phyloP scores from a whole-genome alignment of 64 coral and sea anemone genomes.

The Orbicella faveolata region DNA sequence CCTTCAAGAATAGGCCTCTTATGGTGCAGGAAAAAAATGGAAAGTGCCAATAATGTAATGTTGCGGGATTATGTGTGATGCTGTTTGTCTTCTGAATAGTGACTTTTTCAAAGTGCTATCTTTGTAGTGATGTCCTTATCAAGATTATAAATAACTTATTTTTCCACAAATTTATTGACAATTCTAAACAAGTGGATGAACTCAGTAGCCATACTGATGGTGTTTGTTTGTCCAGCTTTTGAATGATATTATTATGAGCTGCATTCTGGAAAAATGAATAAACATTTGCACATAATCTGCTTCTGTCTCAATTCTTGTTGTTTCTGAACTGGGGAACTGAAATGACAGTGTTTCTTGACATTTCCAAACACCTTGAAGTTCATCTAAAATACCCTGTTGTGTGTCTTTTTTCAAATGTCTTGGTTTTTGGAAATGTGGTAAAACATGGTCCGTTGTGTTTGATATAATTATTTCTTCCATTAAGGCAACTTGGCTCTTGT shows the following conservation, averaged over 20 bases:
- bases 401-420: no score
- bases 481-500: no score
- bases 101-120: background rate
- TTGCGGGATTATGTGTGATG: background rate
- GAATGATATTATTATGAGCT: background rate
- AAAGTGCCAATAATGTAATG: background rate
- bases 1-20: no score
- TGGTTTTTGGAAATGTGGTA: no score
- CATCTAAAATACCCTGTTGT: no score
- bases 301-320: background rate
- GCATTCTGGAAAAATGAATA: background rate
- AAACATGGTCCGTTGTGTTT: no score
- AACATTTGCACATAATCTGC: slow-evolving; percentile 13
- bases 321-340: background rate
- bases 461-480: no score
- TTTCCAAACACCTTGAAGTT: no score
- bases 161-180: slow-evolving; percentile 24
- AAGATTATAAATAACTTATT: slow-evolving; percentile 28
- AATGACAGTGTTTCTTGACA: background rate
- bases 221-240: background rate
- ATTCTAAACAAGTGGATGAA: background rate
- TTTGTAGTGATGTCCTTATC: background rate
- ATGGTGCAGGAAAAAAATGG: no score
- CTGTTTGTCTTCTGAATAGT: background rate
- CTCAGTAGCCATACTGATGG: no score